Conservation (phyloP, 2,797 vertebrate genomes). For the Centropyge bicolor region DNA sequence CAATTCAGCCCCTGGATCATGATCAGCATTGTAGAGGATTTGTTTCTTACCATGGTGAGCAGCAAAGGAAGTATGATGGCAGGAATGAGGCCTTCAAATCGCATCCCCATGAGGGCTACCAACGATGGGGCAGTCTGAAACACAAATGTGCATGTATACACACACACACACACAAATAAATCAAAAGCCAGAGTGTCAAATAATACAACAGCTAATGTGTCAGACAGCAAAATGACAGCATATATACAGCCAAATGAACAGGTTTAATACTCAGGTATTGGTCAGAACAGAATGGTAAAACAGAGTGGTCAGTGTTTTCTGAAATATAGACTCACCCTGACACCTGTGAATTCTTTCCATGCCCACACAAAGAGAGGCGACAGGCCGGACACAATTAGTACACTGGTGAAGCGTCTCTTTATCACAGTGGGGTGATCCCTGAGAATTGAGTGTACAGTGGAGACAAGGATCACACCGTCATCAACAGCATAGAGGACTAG, state of each 20-base stretch:
- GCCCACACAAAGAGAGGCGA: constrained; percentile 91
- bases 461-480: neutral
- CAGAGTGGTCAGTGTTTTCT: neutral
- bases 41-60: constrained; percentile 91
- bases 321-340: constrained; percentile 83
- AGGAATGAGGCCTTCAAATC: constrained; percentile 90
- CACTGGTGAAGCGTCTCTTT: constrained; percentile 95
- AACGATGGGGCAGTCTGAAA: constrained; percentile 87
- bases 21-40: neutral
- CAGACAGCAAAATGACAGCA: neutral
- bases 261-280: neutral
- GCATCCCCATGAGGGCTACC: constrained; percentile 91
- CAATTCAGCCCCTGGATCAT: no score
- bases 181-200: neutral
- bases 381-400: constrained; percentile 91
- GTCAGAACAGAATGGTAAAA: neutral
- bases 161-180: constrained; percentile 2
- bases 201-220: neutral
- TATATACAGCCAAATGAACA: neutral
- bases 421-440: constrained; percentile 95
- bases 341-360: constrained; percentile 90
- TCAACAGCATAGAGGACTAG: neutral
- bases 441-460: neutral
- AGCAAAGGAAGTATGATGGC: constrained; percentile 90
- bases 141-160: constrained; percentile 55